These are phyloP conservation scores for Halictus quadricinctus DNA, from an alignment of 2,888 invertebrate species.

Conservation along the genomic window DNA sequence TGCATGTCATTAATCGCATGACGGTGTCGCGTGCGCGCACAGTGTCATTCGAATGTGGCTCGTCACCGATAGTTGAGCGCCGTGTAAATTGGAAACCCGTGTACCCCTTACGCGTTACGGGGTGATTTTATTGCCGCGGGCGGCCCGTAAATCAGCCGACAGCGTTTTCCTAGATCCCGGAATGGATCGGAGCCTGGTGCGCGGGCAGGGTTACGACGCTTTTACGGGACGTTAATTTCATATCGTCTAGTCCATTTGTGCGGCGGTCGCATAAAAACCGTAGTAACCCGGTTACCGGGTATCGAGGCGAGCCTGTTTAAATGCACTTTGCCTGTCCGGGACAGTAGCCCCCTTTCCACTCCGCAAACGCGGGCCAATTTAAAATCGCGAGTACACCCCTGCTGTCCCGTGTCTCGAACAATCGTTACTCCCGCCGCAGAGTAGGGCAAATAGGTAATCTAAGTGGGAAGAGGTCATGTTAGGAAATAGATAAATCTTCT, in stretches of 20 bases:
- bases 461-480: no score
- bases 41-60: slow-evolving; percentile 35
- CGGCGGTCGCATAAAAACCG: slow-evolving; percentile 13
- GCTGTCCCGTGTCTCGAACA: slow-evolving; percentile 2
- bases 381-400: slow-evolving; percentile 19
- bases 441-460: neutral
- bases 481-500: no score
- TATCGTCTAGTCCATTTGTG: slow-evolving; percentile 23
- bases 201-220: slow-evolving; percentile 18
- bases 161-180: neutral
- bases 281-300: slow-evolving; percentile 25
- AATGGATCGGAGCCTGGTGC: neutral
- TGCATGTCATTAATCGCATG: slow-evolving; percentile 39
- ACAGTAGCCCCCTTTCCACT: neutral
- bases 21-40: slow-evolving; percentile 6
- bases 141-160: slow-evolving; percentile 26
- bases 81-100: slow-evolving; percentile 38
- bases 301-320: slow-evolving; percentile 20
- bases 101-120: slow-evolving; percentile 12
- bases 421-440: neutral
- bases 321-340: slow-evolving; percentile 5
- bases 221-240: slow-evolving; percentile 42
- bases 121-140: slow-evolving; percentile 33
- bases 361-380: slow-evolving; percentile 31
- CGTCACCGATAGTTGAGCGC: slow-evolving; percentile 18